Percentiles rank a stretch among this genome's conserved stretches.
These are phyloP conservation scores for Semnornis frantzii DNA, from an alignment of 2,113 vertebrate genomes.

Conservation along the genomic window DNA sequence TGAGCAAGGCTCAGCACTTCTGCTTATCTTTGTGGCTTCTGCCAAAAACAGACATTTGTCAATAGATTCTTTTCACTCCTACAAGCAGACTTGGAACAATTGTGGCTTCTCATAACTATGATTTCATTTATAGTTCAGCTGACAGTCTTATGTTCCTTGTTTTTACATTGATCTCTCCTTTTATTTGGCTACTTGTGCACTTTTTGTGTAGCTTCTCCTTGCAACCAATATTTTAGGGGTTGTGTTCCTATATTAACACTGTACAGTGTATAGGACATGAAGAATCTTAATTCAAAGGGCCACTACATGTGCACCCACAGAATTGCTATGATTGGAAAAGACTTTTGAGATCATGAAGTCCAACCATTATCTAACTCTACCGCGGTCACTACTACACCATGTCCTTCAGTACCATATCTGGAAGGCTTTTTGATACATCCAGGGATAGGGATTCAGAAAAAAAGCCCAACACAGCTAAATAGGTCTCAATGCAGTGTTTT, in stretches of 20 bases:
- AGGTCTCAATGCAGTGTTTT: neutral
- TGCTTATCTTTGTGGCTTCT: neutral
- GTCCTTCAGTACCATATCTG: too few relatives aligned
- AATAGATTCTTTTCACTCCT: slow-evolving; percentile 21
- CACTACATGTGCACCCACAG: neutral
- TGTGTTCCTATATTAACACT: neutral
- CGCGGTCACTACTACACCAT: too few relatives aligned
- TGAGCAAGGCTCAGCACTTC: neutral
- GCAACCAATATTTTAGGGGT: neutral
- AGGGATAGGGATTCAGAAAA: neutral
- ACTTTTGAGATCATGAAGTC: too few relatives aligned
- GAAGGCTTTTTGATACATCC: too few relatives aligned
- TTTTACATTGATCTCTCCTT: neutral
- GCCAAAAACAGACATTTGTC: neutral
- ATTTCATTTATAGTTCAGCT: neutral
- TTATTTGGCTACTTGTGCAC: neutral
- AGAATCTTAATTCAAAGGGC: neutral
- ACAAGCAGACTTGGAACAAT: neutral
- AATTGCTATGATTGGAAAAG: too few relatives aligned
- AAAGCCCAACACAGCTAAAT: neutral
- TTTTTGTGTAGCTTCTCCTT: neutral
- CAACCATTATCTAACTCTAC: too few relatives aligned
- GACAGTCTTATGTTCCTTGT: neutral
- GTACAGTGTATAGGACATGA: neutral
- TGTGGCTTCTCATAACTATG: neutral